These are phyloP conservation scores for Ruditapes philippinarum DNA, from an alignment of 1,140 invertebrate genomes.

Conservation along the genomic window DNA sequence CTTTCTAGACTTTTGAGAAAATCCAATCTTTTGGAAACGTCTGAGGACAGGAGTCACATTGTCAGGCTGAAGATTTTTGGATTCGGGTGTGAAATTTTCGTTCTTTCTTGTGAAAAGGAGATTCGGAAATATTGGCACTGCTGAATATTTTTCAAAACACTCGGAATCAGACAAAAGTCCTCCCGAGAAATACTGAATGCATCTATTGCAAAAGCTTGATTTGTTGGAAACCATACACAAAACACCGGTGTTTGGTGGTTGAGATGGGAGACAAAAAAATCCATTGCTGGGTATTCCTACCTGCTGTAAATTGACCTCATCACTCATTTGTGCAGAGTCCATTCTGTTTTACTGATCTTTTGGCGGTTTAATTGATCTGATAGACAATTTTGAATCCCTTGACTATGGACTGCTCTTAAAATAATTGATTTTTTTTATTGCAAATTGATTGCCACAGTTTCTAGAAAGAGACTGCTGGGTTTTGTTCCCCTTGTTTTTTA, in stretches of 20 bases:
- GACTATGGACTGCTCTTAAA: too few species aligned
- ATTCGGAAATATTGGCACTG: not conserved
- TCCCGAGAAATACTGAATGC: not conserved
- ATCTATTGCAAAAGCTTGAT: conserved; percentile 46
- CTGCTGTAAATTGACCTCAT: too few species aligned
- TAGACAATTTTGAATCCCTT: not conserved
- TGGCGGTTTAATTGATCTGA: conserved; percentile 23
- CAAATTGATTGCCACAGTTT: too few species aligned
- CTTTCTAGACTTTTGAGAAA: too few species aligned
- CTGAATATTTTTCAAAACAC: not conserved
- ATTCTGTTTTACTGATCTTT: not conserved
- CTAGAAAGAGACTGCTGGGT: too few species aligned
- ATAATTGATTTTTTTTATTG: too few species aligned
- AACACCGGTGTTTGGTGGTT: conserved; percentile 27
- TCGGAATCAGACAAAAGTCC: not conserved
- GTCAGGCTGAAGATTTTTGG: too few species aligned
- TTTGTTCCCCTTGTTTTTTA: conserved; percentile 52
- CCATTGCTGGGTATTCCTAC: not conserved
- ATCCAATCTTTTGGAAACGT: too few species aligned
- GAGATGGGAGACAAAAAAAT: conserved; percentile 1
- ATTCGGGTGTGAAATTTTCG: too few species aligned
- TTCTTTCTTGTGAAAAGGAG: too few species aligned
- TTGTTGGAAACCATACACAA: conserved; percentile 26
- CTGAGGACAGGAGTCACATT: too few species aligned
- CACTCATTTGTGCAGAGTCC: too few species aligned